phyloP scores from a whole-genome alignment of 2,113 vertebrate species.

The Illadopsis cleaveri region DNA sequence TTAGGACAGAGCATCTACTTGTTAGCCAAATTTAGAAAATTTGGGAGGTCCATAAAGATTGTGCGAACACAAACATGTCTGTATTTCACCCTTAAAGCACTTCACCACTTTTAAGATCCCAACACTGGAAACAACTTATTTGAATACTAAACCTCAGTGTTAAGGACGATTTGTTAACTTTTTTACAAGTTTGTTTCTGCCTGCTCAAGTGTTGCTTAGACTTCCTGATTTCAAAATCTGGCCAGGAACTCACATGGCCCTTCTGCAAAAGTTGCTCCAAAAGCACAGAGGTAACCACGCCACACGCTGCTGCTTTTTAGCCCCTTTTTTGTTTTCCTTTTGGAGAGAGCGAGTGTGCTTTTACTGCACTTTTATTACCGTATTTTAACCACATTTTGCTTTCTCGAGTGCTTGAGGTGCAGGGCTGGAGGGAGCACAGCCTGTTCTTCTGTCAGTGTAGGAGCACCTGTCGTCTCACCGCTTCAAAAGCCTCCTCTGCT shows the following conservation, averaged over 20 bases:
- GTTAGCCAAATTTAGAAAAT: neutral
- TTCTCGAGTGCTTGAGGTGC: neutral
- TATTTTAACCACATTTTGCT: neutral
- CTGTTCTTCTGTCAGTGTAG: neutral
- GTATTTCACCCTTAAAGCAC: neutral
- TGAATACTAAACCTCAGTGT: neutral
- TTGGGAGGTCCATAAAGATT: neutral
- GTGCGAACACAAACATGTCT: accelerated
- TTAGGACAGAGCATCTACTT: neutral
- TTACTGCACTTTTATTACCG: neutral
- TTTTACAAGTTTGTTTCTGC: neutral
- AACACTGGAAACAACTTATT: neutral
- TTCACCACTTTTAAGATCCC: neutral
- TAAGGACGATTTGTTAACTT: neutral
- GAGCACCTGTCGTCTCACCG: neutral
- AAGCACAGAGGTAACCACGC: neutral
- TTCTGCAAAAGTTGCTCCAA: neutral
- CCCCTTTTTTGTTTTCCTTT: neutral
- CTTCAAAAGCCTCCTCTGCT: neutral
- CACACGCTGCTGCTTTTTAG: accelerated
- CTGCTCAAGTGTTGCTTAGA: neutral
- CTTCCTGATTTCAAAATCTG: conserved; percentile 33
- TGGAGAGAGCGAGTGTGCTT: neutral
- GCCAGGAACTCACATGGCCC: neutral
- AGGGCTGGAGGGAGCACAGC: neutral